A percentile compares a stretch with the other conserved stretches of the same genome.
Conservation (phyloP, 2,888 invertebrate species). For the Epistrophella euchroma region DNA sequence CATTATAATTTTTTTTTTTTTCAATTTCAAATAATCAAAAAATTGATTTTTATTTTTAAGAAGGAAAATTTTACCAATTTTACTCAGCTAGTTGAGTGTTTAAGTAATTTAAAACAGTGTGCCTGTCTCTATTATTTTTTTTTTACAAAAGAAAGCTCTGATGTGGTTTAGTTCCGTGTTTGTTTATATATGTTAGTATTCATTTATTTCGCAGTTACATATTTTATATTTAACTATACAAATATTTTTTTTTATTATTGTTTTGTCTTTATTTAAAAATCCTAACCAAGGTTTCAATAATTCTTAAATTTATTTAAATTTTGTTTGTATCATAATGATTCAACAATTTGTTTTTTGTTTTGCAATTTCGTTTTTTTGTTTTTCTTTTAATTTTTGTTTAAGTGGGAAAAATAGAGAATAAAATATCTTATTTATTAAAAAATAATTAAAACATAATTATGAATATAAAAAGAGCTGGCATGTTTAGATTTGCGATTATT, state of each 20-base stretch:
- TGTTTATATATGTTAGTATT: slow-evolving; percentile 73
- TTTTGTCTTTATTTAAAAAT: slow-evolving; percentile 54
- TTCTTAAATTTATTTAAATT: slow-evolving; percentile 47
- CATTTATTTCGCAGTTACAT: slow-evolving; percentile 72
- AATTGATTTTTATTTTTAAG: slow-evolving; percentile 59
- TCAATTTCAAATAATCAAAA: slow-evolving; percentile 69
- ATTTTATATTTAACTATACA: slow-evolving; percentile 76
- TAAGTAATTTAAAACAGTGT: slow-evolving; percentile 34
- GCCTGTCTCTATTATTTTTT: slow-evolving; percentile 32
- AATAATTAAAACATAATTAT: slow-evolving; percentile 70
- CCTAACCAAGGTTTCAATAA: slow-evolving; percentile 63
- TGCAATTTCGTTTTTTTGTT: slow-evolving; percentile 44
- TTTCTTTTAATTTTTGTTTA: slow-evolving; percentile 23
- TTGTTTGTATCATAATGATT: slow-evolving; percentile 66
- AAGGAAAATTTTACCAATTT: slow-evolving; percentile 37
- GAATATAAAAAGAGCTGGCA: slow-evolving; percentile 65
- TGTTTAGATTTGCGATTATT: slow-evolving; percentile 87
- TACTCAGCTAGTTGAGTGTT: slow-evolving; percentile 56
- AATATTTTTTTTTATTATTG: slow-evolving; percentile 58
- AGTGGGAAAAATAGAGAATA: slow-evolving; percentile 67
- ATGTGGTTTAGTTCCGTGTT: slow-evolving; percentile 76
- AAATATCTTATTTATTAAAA: slow-evolving; percentile 73
- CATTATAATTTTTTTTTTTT: slow-evolving; percentile 26
- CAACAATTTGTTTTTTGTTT: slow-evolving; percentile 73
- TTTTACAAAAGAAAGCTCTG: slow-evolving; percentile 74